phyloP scores from a whole-genome alignment of 1,140 invertebrate genomes.

The Drosophila grimshawi region DNA sequence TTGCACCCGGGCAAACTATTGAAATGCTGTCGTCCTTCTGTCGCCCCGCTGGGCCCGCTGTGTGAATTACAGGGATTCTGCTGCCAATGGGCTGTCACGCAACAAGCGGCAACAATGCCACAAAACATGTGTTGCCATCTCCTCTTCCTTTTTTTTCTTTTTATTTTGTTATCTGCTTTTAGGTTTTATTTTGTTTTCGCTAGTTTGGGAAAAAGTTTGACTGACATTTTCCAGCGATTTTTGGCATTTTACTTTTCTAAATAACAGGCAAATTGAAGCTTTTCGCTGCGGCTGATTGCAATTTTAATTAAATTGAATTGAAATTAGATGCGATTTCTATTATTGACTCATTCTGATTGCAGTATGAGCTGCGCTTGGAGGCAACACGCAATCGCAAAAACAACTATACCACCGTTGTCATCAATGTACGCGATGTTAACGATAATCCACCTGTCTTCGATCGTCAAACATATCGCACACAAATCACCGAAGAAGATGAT shows the following conservation, averaged over 20 bases:
- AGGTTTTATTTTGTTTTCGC: constrained; percentile 9
- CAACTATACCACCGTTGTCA: constrained; percentile 88
- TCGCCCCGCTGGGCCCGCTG: neutral
- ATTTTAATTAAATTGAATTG: constrained; percentile 12
- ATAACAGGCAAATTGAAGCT: constrained; percentile 36
- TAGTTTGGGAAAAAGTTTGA: constrained; percentile 28
- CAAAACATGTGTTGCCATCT: constrained; percentile 67
- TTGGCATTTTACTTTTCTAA: constrained; percentile 26
- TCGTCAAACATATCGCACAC: constrained; percentile 88
- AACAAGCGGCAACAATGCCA: constrained; percentile 70
- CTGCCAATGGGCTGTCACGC: constrained; percentile 68
- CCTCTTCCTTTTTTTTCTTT: constrained; percentile 1
- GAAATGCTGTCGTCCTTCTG: neutral
- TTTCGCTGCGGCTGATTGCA: constrained; percentile 2
- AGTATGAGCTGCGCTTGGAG: constrained; percentile 88
- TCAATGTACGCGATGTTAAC: constrained; percentile 88
- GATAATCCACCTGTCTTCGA: constrained; percentile 88
- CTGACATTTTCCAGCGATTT: constrained; percentile 10
- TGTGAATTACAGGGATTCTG: no score
- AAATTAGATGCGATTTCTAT: neutral
- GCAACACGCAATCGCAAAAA: constrained; percentile 88
- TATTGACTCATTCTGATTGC: constrained; percentile 2
- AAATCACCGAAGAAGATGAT: constrained; percentile 89
- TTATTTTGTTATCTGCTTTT: neutral
- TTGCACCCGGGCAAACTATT: constrained; percentile 56